These are phyloP conservation scores for Entosphenus tridentatus DNA, from an alignment of 2,113 vertebrate species.

Conservation along the genomic window DNA sequence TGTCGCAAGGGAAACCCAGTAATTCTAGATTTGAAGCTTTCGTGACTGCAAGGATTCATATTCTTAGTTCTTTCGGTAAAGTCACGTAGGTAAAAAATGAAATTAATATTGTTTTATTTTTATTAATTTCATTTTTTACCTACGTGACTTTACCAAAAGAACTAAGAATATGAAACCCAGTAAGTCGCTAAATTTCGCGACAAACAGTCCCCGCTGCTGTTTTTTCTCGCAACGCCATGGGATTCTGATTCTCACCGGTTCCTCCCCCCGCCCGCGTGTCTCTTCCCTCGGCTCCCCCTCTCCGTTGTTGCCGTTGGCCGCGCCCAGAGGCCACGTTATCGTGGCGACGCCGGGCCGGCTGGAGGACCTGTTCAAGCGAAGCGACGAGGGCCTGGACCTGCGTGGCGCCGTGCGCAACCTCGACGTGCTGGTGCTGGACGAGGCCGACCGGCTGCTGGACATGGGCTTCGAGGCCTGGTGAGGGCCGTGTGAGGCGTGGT, in stretches of 20 bases:
- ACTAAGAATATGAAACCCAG: too few species aligned
- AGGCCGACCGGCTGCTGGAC: slow-evolving; percentile 72
- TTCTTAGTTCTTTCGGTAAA: too few species aligned
- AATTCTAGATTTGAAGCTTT: too few species aligned
- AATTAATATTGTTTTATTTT: too few species aligned
- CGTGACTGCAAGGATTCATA: too few species aligned
- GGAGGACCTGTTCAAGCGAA: slow-evolving; percentile 82
- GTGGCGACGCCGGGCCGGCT: slow-evolving; percentile 69
- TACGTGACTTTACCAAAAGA: too few species aligned
- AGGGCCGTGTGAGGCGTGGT: neutral
- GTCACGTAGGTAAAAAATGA: too few species aligned
- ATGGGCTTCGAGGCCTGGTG: slow-evolving; percentile 93
- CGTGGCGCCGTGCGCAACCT: slow-evolving; percentile 39
- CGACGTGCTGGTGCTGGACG: slow-evolving; percentile 71
- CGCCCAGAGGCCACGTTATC: slow-evolving; percentile 51
- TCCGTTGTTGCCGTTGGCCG: neutral
- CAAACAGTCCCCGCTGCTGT: too few species aligned
- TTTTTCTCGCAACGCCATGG: neutral
- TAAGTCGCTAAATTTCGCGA: too few species aligned
- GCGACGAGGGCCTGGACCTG: slow-evolving; percentile 56
- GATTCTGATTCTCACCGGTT: neutral
- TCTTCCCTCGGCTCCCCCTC: neutral
- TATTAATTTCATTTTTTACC: too few species aligned
- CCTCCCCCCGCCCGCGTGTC: neutral
- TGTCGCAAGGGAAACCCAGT: too few species aligned